Conservation (phyloP, 2,888 invertebrate species). For the Eurois occulta region DNA sequence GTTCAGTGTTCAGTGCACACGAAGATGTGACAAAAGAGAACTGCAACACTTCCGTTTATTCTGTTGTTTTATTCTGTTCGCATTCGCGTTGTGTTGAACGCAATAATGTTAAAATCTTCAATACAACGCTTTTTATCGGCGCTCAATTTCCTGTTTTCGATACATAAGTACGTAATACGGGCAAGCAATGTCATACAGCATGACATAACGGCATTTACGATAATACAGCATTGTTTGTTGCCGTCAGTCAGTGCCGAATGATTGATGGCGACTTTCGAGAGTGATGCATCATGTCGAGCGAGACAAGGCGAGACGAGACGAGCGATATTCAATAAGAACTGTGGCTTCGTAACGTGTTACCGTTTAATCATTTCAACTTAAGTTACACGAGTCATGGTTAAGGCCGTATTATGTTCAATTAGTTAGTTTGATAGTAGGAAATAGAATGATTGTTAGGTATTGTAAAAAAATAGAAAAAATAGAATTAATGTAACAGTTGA, state of each 20-base stretch:
- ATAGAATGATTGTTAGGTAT: slow-evolving; percentile 36
- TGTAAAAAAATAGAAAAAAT: slow-evolving; percentile 48
- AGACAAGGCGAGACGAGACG: slow-evolving; percentile 29
- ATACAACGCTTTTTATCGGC: slow-evolving; percentile 40
- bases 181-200: slow-evolving; percentile 57
- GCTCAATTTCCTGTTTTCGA: slow-evolving; percentile 61
- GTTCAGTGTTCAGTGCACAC: no score
- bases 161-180: slow-evolving; percentile 49
- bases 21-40: no score
- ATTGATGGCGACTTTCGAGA: slow-evolving; percentile 71
- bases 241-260: slow-evolving; percentile 61
- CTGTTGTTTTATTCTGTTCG: no score
- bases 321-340: slow-evolving; percentile 63
- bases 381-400: slow-evolving; percentile 38
- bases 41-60: no score
- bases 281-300: slow-evolving; percentile 63
- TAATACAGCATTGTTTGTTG: slow-evolving; percentile 70
- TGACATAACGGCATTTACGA: slow-evolving; percentile 70
- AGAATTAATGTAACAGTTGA: slow-evolving; percentile 46
- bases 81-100: no score
- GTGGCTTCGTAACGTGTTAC: slow-evolving; percentile 36
- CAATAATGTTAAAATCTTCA: slow-evolving; percentile 24
- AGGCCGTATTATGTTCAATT: slow-evolving; percentile 35
- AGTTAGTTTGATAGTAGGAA: slow-evolving; percentile 33
- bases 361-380: slow-evolving; percentile 40